These are phyloP conservation scores for Xyliphius kryptos DNA, from an alignment of 2,113 vertebrate genomes.

Conservation along the genomic window DNA sequence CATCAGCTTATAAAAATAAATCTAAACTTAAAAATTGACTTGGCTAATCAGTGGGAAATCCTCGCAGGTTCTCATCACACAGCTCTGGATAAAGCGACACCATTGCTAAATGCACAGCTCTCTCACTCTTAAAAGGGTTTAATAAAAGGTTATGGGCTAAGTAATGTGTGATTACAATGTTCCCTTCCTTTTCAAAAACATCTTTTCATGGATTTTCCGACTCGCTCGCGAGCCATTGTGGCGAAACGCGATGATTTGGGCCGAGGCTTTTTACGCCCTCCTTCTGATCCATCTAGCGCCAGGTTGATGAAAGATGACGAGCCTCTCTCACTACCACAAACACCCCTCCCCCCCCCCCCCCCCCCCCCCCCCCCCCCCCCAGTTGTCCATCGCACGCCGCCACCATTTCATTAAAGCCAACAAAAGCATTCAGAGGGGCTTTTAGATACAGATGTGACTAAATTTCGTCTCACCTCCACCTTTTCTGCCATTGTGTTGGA, in stretches of 20 bases:
- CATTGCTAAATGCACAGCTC: slow-evolving; percentile 25
- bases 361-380: slow-evolving; percentile 19
- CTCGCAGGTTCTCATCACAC: slow-evolving; percentile 10
- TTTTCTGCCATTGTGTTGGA: slow-evolving; percentile 59
- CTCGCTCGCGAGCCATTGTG: slow-evolving; percentile 49
- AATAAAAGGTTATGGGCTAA: slow-evolving; percentile 50
- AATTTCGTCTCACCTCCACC: slow-evolving; percentile 46
- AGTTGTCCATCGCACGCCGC: slow-evolving; percentile 42
- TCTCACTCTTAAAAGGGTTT: slow-evolving; percentile 47
- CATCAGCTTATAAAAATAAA: neutral
- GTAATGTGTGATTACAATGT: slow-evolving; percentile 47
- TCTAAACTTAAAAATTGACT: neutral
- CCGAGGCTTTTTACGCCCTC: slow-evolving; percentile 50
- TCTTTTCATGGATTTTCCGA: slow-evolving; percentile 51
- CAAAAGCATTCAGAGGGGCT: slow-evolving; percentile 53
- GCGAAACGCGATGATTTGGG: slow-evolving; percentile 48
- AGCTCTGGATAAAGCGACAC: slow-evolving; percentile 17
- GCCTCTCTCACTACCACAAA: slow-evolving; percentile 26
- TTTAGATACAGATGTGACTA: slow-evolving; percentile 51
- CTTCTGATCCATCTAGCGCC: slow-evolving; percentile 42
- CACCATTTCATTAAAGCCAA: slow-evolving; percentile 51
- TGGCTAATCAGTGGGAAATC: slow-evolving; percentile 24
- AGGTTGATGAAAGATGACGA: slow-evolving; percentile 52
- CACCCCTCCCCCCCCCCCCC: neutral
- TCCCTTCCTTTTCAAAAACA: slow-evolving; percentile 37